Evolutionary conservation across 2,113 vertebrate species (phyloP).

Genomic region (Puntigrus tetrazona): DNA sequence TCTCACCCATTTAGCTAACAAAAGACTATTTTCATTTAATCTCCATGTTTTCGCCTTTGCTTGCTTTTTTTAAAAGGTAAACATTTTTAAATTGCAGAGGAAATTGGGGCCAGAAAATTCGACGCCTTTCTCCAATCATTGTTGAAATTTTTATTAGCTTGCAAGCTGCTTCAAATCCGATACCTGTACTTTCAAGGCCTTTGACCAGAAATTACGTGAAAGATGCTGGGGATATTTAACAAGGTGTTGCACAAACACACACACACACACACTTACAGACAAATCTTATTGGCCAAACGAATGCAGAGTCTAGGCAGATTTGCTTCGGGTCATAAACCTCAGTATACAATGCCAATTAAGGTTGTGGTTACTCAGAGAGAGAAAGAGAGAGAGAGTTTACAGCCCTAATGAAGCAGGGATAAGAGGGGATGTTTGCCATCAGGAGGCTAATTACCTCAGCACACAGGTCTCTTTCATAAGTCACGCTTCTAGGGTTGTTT

Average conservation of each 20-base stretch:
- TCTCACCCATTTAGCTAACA: not conserved
- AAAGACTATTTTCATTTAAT: not conserved
- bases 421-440: conserved; percentile 40
- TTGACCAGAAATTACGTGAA: conserved; percentile 65
- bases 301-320: conserved; percentile 62
- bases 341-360: conserved; percentile 68
- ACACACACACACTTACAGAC: conserved; percentile 51
- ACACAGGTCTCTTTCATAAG: conserved; percentile 33
- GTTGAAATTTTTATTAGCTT: conserved; percentile 71
- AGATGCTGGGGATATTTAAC: conserved; percentile 62
- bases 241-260: conserved; percentile 46
- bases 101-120: not conserved
- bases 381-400: conserved; percentile 25
- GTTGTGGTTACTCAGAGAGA: conserved; percentile 57
- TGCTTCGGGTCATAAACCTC: conserved; percentile 65
- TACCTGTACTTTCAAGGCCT: conserved; percentile 64
- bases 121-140: conserved; percentile 46
- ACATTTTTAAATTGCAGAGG: not conserved
- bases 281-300: conserved; percentile 62
- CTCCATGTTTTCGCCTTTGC: not conserved
- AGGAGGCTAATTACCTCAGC: conserved; percentile 31
- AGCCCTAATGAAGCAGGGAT: conserved; percentile 21
- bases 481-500: not conserved
- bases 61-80: not conserved
- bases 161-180: conserved; percentile 63